Base-by-base conservation (phyloP, 2,797 vertebrate genomes). In the Typhlichthys eigenmanni region DNA sequence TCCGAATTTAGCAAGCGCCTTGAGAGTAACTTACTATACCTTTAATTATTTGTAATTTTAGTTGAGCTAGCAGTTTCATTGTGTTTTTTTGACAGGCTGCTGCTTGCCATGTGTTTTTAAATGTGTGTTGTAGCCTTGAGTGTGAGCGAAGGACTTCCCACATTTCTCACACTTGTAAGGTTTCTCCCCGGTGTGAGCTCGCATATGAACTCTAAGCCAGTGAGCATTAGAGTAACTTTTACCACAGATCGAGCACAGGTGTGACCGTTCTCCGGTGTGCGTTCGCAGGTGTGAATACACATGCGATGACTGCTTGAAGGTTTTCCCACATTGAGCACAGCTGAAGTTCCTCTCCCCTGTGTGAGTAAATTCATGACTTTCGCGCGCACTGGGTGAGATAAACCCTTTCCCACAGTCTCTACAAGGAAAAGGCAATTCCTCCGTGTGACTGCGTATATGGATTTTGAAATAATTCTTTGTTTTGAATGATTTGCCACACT, bases 211-310 rank as follows among this genome's bases (percentile, higher is more conserved):
- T 62, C 75, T 82, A 13, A 85, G 79, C 0, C 29, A 45, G 1
- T 24, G 49, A 1, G 78, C 70, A 34, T 54, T 73, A 49, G 74
- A 74, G 68, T 77, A 87, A 14, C 81, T 77, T 63, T 82, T 85
- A 7, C 83, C 80, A 34, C 83, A 87, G 64, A 83, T 48, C 0
- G 76, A 76, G 66, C 83, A 87, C 54, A 83, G 78, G 55, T 77
- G 68, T 11, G 78, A 66, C 7, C 72, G 66, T 47, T 76, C 76
- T 45, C 72, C 62, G 0, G 66, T 78, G 69, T 83, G 81, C 1
- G 79, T 78, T 45, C 60, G 68, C 3, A 79, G 51, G 62, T 84
- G 82, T 29, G 69, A 14, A 0, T 55, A 77, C 14, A 85, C 71
- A 48, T 75, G 38, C 14, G 60, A 80, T 6, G 76, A 58, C 11